These are phyloP conservation scores for Ornithoptera priamus DNA, from an alignment of 2,888 invertebrate species.

Conservation along the genomic window DNA sequence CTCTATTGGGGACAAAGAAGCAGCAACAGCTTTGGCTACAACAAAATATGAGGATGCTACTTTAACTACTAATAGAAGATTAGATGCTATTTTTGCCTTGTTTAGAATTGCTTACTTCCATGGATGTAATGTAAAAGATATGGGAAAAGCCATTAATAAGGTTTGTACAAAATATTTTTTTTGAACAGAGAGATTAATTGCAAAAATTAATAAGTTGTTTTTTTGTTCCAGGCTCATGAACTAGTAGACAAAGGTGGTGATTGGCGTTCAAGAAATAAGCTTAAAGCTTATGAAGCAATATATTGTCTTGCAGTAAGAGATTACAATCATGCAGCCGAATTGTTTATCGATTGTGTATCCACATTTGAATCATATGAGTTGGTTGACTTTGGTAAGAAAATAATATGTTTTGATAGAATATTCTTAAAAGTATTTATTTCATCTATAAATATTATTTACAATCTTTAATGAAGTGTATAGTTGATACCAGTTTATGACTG, in stretches of 20 bases:
- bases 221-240: constrained; percentile 69
- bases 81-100: constrained; percentile 79
- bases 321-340: constrained; percentile 95
- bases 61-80: constrained; percentile 76
- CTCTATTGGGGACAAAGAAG: constrained; percentile 79
- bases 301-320: constrained; percentile 98
- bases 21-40: constrained; percentile 72
- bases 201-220: constrained; percentile 1
- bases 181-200: background rate
- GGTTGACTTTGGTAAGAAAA: constrained; percentile 95
- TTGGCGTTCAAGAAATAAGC: constrained; percentile 98
- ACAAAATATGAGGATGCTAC: constrained; percentile 78
- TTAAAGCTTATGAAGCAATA: constrained; percentile 98
- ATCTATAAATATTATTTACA: too few relatives aligned
- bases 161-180: constrained; percentile 42
- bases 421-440: too few relatives aligned
- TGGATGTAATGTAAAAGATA: constrained; percentile 80
- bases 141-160: constrained; percentile 79
- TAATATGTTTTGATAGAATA: too few relatives aligned
- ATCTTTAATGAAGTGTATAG: too few relatives aligned
- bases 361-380: constrained; percentile 99
- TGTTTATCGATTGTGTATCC: constrained; percentile 98
- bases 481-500: too few relatives aligned
- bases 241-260: constrained; percentile 99
- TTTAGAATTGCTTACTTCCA: constrained; percentile 81